These are phyloP conservation scores for Idaea aversata DNA, from an alignment of 2,888 invertebrate genomes.

Conservation along the genomic window DNA sequence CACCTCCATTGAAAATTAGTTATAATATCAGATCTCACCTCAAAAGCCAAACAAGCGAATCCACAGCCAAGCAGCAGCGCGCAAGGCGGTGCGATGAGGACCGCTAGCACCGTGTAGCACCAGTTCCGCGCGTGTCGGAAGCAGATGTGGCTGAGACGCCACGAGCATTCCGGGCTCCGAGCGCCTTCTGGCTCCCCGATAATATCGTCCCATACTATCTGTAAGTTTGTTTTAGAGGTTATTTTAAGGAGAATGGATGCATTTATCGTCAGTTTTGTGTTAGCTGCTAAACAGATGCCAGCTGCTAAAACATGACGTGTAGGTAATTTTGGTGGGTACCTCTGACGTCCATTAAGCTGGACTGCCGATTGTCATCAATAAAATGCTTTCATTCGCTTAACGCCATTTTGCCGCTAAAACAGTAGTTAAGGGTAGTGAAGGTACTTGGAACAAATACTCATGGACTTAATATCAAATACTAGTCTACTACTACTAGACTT, in stretches of 20 bases:
- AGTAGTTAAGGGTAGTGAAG: too few relatives aligned
- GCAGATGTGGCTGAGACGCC: constrained; percentile 83
- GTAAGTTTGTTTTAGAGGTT: constrained; percentile 12
- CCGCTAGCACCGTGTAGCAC: constrained; percentile 85
- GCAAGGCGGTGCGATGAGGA: constrained; percentile 84
- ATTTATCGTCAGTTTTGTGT: background rate
- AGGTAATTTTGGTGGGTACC: too few relatives aligned
- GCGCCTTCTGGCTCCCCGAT: constrained; percentile 86
- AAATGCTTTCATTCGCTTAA: too few relatives aligned
- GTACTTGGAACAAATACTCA: too few relatives aligned
- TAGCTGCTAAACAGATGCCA: too few relatives aligned
- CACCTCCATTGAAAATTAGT: background rate
- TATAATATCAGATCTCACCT: constrained; percentile 63
- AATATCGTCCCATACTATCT: constrained; percentile 87
- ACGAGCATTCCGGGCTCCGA: constrained; percentile 85
- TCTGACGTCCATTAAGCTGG: too few relatives aligned
- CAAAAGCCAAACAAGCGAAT: constrained; percentile 86
- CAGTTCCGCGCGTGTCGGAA: constrained; percentile 83
- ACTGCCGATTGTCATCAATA: too few relatives aligned
- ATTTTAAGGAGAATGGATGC: background rate
- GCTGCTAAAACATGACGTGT: too few relatives aligned
- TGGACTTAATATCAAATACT: too few relatives aligned
- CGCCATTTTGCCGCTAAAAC: too few relatives aligned
- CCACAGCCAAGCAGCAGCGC: constrained; percentile 84
- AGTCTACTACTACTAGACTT: too few relatives aligned